Base-by-base conservation (phyloP, 2,113 vertebrate species). In the Eptesicus fuscus region DNA sequence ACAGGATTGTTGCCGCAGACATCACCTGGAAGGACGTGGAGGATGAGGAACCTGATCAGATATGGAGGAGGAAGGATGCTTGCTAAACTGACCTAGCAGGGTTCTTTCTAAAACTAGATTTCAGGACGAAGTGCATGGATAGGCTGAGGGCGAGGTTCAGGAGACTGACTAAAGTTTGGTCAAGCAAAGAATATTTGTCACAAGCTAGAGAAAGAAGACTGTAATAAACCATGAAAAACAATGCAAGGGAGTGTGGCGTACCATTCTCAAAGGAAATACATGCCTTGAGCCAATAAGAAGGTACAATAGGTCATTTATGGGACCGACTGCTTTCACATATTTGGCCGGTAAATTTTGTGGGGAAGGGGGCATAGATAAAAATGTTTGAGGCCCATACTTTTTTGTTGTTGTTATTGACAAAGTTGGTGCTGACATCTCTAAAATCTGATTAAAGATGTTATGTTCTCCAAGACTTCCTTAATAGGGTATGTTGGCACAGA, bases 361-460 rank as follows among this genome's bases (percentile, higher is more conserved):
- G n/a, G 65, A n/a, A 47, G 1, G 18, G 4, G 18, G 8, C 18
- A 78, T 22, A 65, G 69, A 28, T n/a, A 69, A 73, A 89, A 89
- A 67, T 51, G 40, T 11, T 94, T 40, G 61, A 3, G 63, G 23
- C 12, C 35, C 23, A 16, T n/a, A 40, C 74, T 53, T 9, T 9
- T 9, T 7, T 91, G 94, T 94, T 89, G 61, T 85, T 87, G 51
- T 86, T 91, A 84, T 65, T 76, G 65, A 85, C 56, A 78, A 73
- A 71, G 23, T 86, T 59, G 63, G 59, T n/a, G 18, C 10, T n/a
- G 5, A 4, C 49, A 28, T 88, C 56, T 73, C 32, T 89, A 83
- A 69, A 83, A 91, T 86, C n/a, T 90, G 20, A 73, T 35, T 61
- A 42, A 92, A 83, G 47, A 69, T 6, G 78, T 51, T 78, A 30